Percentiles rank a stretch among this genome's conserved stretches.
These are phyloP conservation scores for Catocala sponsa DNA, from an alignment of 2,888 invertebrate species.

Conservation along the genomic window DNA sequence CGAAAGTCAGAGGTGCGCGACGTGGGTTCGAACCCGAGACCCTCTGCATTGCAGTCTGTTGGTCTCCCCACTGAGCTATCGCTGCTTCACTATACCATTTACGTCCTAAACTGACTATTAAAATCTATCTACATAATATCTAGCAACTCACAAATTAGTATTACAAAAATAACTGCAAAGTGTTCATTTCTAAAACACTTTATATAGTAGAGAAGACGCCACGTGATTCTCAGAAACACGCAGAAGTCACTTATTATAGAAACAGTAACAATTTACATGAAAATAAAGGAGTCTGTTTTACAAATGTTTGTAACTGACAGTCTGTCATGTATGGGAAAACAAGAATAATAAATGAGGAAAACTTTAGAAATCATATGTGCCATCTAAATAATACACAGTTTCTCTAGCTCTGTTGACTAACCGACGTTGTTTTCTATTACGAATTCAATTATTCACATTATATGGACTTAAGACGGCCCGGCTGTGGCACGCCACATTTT, in stretches of 20 bases:
- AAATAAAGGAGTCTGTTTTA: slow-evolving; percentile 34
- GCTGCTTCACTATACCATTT: too few species aligned
- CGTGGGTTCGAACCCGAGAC: too few species aligned
- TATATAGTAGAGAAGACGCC: neutral
- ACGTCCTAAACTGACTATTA: too few species aligned
- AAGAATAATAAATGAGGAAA: slow-evolving; percentile 39
- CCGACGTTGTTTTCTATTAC: neutral
- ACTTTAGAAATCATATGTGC: slow-evolving; percentile 30
- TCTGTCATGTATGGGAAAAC: slow-evolving; percentile 30
- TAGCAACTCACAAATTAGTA: too few species aligned
- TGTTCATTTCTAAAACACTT: slow-evolving; percentile 2
- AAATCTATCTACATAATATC: too few species aligned
- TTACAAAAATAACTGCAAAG: too few species aligned
- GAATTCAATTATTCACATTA: neutral
- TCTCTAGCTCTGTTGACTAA: neutral
- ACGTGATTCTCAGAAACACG: slow-evolving; percentile 9
- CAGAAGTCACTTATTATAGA: slow-evolving; percentile 22
- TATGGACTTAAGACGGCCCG: neutral
- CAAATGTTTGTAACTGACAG: slow-evolving; percentile 29
- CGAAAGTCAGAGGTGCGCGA: too few species aligned
- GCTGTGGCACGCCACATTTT: slow-evolving; percentile 5
- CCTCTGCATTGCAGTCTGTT: too few species aligned
- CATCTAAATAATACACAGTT: neutral
- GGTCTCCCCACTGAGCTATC: too few species aligned
- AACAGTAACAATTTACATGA: slow-evolving; percentile 45